phyloP scores from a whole-genome alignment of 2,113 vertebrate species.

The Chrysochloris asiatica region DNA sequence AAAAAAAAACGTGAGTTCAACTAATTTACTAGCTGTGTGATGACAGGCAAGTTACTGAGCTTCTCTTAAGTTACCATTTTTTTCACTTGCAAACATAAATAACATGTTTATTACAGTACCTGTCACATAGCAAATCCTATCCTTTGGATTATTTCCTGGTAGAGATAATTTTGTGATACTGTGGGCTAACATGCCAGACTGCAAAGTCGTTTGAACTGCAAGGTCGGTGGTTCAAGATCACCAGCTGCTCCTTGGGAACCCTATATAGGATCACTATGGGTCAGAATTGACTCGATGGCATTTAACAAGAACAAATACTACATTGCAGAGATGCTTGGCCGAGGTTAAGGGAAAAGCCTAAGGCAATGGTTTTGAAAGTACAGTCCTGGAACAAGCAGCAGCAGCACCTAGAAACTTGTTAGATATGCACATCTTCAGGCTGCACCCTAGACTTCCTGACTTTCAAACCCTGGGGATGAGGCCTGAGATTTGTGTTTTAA shows the following conservation, averaged over 20 bases:
- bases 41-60: background rate
- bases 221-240: no score
- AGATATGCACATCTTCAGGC: background rate
- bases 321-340: slow-evolving; percentile 31
- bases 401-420: background rate
- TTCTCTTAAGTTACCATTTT: slow-evolving; percentile 13
- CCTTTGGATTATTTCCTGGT: background rate
- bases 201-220: no score
- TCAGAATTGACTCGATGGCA: no score
- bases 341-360: background rate
- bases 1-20: background rate
- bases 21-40: slow-evolving; percentile 20
- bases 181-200: no score
- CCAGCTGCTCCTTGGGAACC: no score
- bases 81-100: background rate
- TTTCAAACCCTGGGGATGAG: background rate
- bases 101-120: background rate
- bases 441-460: background rate
- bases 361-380: background rate
- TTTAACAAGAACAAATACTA: no score
- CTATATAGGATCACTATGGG: no score
- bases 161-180: background rate
- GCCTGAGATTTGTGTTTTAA: background rate
- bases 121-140: background rate
- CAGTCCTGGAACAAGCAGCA: background rate